These are phyloP conservation scores for Heteromyza rotundicornis DNA, from an alignment of 2,888 invertebrate genomes.

Conservation along the genomic window DNA sequence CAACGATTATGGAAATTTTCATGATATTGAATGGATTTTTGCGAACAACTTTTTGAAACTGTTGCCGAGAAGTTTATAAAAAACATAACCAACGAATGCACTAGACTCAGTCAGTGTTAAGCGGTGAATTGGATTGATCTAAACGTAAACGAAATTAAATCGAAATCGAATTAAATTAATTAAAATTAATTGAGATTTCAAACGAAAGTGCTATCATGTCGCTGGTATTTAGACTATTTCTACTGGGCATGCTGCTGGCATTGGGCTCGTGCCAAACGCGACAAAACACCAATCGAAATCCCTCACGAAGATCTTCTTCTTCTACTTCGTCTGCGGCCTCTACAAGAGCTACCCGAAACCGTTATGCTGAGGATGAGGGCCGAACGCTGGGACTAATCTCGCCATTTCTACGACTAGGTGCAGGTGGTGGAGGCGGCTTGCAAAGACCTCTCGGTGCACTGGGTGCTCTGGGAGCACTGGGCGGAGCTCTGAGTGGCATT, in stretches of 20 bases:
- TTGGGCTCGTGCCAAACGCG: slow-evolving; percentile 7
- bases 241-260: slow-evolving; percentile 8
- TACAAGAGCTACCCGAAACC: not conserved
- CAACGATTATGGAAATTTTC: slow-evolving; percentile 1
- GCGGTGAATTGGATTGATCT: not conserved
- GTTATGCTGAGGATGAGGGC: slow-evolving; percentile 21
- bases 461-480: not conserved
- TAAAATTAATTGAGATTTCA: not conserved
- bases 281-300: not conserved
- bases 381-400: slow-evolving; percentile 27
- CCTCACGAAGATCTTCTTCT: not conserved
- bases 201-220: not conserved
- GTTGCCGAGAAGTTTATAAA: not conserved
- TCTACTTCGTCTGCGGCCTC: too few species aligned
- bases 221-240: not conserved
- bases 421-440: slow-evolving; percentile 9
- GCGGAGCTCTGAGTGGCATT: not conserved
- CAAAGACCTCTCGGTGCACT: not conserved
- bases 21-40: not conserved
- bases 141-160: not conserved
- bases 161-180: not conserved
- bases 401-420: slow-evolving; percentile 21
- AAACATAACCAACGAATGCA: not conserved
- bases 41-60: not conserved
- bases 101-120: not conserved